These are phyloP conservation scores for Sthenelais limicola DNA, from an alignment of 2,888 invertebrate species.

Conservation along the genomic window DNA sequence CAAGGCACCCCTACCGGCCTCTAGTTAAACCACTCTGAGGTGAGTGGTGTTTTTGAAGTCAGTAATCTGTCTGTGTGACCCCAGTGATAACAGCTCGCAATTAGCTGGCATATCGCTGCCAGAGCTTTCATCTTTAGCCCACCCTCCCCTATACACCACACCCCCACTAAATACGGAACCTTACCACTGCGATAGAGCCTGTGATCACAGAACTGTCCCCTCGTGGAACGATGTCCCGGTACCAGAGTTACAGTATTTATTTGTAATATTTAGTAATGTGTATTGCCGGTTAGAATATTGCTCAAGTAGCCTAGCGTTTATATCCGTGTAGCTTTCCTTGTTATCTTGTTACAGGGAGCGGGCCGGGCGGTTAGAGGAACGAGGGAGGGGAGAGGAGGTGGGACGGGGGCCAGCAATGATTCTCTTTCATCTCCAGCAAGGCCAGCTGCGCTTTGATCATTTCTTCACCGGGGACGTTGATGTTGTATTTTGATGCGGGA, in stretches of 20 bases:
- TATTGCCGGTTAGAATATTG: conserved; percentile 11
- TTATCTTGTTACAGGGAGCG: conserved; percentile 37
- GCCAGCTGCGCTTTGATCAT: conserved; percentile 30
- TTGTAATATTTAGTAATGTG: too few species aligned
- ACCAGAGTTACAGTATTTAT: too few species aligned
- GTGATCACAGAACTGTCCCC: too few species aligned
- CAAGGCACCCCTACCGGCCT: background rate
- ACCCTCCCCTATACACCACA: background rate
- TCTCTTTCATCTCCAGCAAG: conserved; percentile 27
- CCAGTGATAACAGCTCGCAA: conserved; percentile 21
- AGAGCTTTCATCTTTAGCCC: conserved; percentile 1
- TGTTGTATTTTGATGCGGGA: too few species aligned
- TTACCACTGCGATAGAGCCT: too few species aligned
- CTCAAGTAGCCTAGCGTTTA: conserved; percentile 22
- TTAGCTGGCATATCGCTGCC: conserved; percentile 27
- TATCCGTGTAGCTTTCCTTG: conserved; percentile 33
- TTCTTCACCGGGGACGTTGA: conserved; percentile 14
- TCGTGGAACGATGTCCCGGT: too few species aligned
- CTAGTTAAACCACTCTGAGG: background rate
- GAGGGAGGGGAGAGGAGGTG: too few species aligned
- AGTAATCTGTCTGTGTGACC: background rate
- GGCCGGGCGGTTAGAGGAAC: too few species aligned
- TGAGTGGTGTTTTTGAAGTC: conserved; percentile 12
- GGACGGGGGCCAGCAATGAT: conserved; percentile 8
- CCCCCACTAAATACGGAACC: too few species aligned